phyloP scores from a whole-genome alignment of 2,113 vertebrate genomes.

The Polyodon spathula region DNA sequence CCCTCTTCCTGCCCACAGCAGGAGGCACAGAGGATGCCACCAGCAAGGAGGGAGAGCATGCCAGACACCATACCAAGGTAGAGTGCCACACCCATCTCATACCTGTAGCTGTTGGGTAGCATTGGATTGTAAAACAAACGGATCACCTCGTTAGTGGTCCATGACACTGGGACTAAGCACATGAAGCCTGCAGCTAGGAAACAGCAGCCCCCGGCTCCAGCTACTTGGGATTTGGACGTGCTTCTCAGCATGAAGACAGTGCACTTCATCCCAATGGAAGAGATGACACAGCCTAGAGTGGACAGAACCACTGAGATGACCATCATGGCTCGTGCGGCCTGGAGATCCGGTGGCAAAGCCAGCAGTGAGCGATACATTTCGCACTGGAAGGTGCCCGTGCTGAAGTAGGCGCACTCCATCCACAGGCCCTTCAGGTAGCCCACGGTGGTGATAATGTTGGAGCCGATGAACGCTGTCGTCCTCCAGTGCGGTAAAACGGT shows the following conservation, averaged over 20 bases:
- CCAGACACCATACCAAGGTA: constrained; percentile 80
- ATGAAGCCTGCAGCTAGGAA: constrained; percentile 76
- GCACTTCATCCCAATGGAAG: constrained; percentile 81
- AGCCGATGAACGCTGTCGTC: constrained; percentile 75
- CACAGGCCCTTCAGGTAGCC: constrained; percentile 83
- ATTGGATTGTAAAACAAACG: constrained; percentile 73
- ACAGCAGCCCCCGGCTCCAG: constrained; percentile 54
- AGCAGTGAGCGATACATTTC: constrained; percentile 93
- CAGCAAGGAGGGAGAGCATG: constrained; percentile 70
- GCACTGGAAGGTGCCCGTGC: constrained; percentile 90
- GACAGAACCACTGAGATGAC: constrained; percentile 79
- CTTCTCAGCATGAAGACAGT: constrained; percentile 74
- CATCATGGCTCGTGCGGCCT: constrained; percentile 87
- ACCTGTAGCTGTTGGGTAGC: constrained; percentile 74
- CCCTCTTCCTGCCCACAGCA: constrained; percentile 44
- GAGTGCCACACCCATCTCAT: constrained; percentile 81
- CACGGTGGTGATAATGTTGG: constrained; percentile 85
- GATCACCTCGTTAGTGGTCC: constrained; percentile 87
- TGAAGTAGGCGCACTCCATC: constrained; percentile 92
- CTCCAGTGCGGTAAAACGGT: constrained; percentile 84
- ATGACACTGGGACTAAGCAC: constrained; percentile 75
- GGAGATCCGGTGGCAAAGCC: constrained; percentile 69
- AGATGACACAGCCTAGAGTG: constrained; percentile 55
- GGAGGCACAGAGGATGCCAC: constrained; percentile 73
- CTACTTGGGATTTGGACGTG: constrained; percentile 62